Evolutionary conservation across 2,888 invertebrate genomes (phyloP), one percentile per base, ranked within the genome.

Genomic region (Aspidiotus destructor): DNA sequence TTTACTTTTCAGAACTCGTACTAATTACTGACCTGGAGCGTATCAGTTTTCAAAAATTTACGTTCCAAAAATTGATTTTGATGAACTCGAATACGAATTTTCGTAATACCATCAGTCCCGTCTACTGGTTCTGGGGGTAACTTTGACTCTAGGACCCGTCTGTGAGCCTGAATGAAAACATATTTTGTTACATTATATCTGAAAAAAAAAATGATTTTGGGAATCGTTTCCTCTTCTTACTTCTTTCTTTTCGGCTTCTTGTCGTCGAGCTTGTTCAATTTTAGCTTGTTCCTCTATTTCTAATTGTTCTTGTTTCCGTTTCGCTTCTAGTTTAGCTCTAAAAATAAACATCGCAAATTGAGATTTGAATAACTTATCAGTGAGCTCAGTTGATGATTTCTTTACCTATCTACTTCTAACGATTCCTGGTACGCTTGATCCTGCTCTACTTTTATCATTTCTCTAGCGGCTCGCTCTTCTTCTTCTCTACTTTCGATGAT

Each of bases 391-490:
- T n/a, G 48, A 48, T n/a, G n/a, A 7, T 9, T 55, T 62, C 70
- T 62, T 73, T 75, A 86, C 86, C 87, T 85, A 78, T 92, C 92
- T 0, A 86, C 88, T 75, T 88, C 88, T 68, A 97, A 82, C 73
- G 95, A 95, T 76, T 84, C 86, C 77, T 92, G 86, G 79, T 93
- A 97, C 0, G 96, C 96, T 77, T 86, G 86, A 80, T 97, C 95
- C 80, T 97, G 96, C 78, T 96, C 95, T 74, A 86, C 83, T 79
- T 94, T 93, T 67, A 97, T 92, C 74, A 84, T 81, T 78, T 95
- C 94, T 68, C 96, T 80, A 10, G 89, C 92, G 72, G 90, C 89
- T 69, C 96, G 80, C 77, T 95, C 94, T 70, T 89, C 84, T 80
- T 96, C 96, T 74, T 92, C 85, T 54, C 83, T 81, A 69, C 88